Percentiles rank a stretch among this genome's conserved stretches.
These are phyloP conservation scores for Pseudolaguvia tuberculata DNA, from an alignment of 2,113 vertebrate genomes.

Conservation along the genomic window DNA sequence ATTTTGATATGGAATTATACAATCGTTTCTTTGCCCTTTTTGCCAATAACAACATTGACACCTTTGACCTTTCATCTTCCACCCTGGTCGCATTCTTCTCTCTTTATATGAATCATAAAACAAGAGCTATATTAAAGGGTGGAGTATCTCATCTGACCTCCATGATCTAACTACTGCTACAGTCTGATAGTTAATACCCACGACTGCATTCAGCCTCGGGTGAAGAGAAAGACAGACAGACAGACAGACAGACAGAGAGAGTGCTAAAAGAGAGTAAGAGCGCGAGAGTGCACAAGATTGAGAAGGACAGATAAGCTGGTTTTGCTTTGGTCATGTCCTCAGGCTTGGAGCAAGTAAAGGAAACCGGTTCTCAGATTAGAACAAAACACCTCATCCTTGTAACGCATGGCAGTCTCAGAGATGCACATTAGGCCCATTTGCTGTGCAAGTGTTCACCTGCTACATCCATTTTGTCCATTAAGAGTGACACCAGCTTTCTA, in stretches of 20 bases:
- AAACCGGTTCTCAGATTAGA: constrained; percentile 16
- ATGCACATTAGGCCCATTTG: constrained; percentile 26
- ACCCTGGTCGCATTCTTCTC: constrained; percentile 13
- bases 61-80: constrained; percentile 15
- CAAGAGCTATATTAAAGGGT: constrained; percentile 26
- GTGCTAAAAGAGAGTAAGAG: neutral
- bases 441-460: constrained; percentile 6
- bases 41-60: neutral
- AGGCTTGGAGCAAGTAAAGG: neutral
- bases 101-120: constrained; percentile 32
- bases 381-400: constrained; percentile 12
- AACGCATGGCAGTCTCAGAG: neutral
- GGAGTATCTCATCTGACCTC: constrained; percentile 23
- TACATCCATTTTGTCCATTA: constrained; percentile 21
- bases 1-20: constrained; percentile 14
- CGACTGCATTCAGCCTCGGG: constrained; percentile 24
- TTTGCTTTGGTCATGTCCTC: constrained; percentile 10
- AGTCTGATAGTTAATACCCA: constrained; percentile 26
- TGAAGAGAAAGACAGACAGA: neutral
- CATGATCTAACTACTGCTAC: constrained; percentile 7
- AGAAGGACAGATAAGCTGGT: constrained; percentile 2
- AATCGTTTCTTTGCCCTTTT: neutral
- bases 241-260: neutral
- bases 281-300: neutral
- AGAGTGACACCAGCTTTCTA: neutral